Evolutionary conservation across 2,797 vertebrate species (phyloP).

Genomic region (Urophycis tenuis): DNA sequence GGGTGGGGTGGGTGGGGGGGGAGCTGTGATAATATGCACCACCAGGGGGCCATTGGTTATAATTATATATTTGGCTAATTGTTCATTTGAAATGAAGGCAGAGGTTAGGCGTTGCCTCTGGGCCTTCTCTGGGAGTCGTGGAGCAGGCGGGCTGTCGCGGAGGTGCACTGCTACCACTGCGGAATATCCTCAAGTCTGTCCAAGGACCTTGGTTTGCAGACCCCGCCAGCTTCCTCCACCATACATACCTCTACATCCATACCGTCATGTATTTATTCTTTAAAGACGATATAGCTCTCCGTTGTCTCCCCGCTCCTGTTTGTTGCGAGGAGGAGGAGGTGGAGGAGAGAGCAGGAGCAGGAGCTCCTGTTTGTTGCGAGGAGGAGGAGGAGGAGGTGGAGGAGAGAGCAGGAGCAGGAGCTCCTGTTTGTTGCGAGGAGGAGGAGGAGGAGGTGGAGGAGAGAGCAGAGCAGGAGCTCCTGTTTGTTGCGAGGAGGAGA

Average conservation of each 20-base stretch:
- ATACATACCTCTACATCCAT: too few relatives aligned
- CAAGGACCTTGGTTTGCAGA: background rate
- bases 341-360: too few relatives aligned
- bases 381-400: background rate
- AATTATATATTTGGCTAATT: constrained; percentile 46
- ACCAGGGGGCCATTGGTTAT: constrained; percentile 31
- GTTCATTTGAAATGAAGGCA: constrained; percentile 31
- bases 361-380: too few relatives aligned
- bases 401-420: too few relatives aligned
- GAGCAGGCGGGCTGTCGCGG: constrained; percentile 5
- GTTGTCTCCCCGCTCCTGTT: constrained; percentile 19
- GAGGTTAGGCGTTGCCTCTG: constrained; percentile 17
- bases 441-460: too few relatives aligned
- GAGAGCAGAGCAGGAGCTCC: constrained; percentile 23
- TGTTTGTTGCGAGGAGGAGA: constrained; percentile 3
- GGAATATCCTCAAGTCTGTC: background rate
- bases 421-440: too few relatives aligned
- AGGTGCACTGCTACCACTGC: constrained; percentile 23
- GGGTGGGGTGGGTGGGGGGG: background rate
- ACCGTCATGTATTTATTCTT: background rate
- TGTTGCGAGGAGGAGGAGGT: constrained; percentile 25
- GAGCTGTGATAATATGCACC: constrained; percentile 35
- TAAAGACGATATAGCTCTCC: constrained; percentile 2
- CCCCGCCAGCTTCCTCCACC: constrained; percentile 25
- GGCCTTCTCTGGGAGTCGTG: constrained; percentile 12